These are phyloP conservation scores for Shargacucullia verbasci DNA, from an alignment of 2,888 invertebrate genomes.

Conservation along the genomic window DNA sequence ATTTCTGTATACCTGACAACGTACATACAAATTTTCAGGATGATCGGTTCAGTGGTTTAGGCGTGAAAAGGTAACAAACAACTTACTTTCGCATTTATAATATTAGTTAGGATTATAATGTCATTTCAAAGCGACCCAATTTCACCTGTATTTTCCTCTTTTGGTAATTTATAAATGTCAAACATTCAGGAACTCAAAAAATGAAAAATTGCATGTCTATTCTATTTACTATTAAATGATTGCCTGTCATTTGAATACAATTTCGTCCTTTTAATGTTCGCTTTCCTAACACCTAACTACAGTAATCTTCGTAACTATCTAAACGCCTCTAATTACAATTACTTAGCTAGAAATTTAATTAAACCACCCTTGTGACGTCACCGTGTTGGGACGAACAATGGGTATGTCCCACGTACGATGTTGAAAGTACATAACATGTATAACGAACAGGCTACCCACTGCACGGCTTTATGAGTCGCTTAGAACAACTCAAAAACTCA, in stretches of 20 bases:
- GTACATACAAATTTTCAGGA: too few species aligned
- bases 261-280: constrained; percentile 1
- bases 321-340: constrained; percentile 43
- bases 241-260: constrained; percentile 17
- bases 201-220: background rate
- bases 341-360: constrained; percentile 51
- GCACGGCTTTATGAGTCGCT: constrained; percentile 9
- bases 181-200: background rate
- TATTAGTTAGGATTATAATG: too few species aligned
- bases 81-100: too few species aligned
- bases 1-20: too few species aligned
- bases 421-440: constrained; percentile 15
- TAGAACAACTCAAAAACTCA: background rate
- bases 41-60: too few species aligned
- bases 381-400: constrained; percentile 28
- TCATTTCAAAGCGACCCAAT: constrained; percentile 13
- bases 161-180: constrained; percentile 16
- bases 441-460: constrained; percentile 8
- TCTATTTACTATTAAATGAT: constrained; percentile 6
- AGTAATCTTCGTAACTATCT: constrained; percentile 28
- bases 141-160: constrained; percentile 8
- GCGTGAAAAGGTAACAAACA: too few species aligned
- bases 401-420: constrained; percentile 21
- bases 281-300: constrained; percentile 1
- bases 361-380: constrained; percentile 33